Evolutionary conservation across 2,888 invertebrate species (phyloP), one percentile per base, ranked within the genome.

Genomic region (Agonopterix arenella): DNA sequence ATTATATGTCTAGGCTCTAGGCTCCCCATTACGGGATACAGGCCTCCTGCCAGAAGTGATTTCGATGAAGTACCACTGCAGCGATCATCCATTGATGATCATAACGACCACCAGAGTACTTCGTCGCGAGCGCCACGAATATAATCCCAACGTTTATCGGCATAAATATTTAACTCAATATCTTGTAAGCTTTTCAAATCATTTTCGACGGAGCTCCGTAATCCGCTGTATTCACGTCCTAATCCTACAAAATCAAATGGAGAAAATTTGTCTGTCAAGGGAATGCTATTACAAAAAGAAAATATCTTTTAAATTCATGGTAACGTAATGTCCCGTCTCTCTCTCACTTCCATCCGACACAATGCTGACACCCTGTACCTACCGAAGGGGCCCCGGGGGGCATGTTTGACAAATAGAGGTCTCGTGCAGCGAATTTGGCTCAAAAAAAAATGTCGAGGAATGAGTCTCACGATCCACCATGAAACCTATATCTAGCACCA

Each of bases 381-480:
- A 58, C 50, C 61, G 57, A 52, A 55, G 52, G 54, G 55, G 64
- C 70, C 76, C 71, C 60, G 36, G 52, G 71, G 76, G 70, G 65
- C 71, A 64, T 70, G 74, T 76, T 77, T 84, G 84, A 84, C 80
- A 84, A 83, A 85, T 84, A 83, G 79, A 76, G 75, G 73, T 73
- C 76, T 76, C 82, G 80, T 76, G 76, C 77, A 77, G 64, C 73
- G 77, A 80, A 82, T 82, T 80, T 73, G 60, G 76, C 73, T 70
- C 67, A 68, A 82, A 84, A 83, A 84, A 83, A 84, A 83, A 68
- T 76, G 80, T 77, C 79, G 63, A 73, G 63, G 65, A 76, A 75
- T 76, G 72, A 74, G 69, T 73, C 58, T 62, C 61, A 62, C 61
- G 60, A 66, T 63, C 66, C 61, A 64, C 73, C 73, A 72, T 70